Base-by-base conservation (phyloP, 2,113 vertebrate genomes). In the Coregonus clupeaformis region DNA sequence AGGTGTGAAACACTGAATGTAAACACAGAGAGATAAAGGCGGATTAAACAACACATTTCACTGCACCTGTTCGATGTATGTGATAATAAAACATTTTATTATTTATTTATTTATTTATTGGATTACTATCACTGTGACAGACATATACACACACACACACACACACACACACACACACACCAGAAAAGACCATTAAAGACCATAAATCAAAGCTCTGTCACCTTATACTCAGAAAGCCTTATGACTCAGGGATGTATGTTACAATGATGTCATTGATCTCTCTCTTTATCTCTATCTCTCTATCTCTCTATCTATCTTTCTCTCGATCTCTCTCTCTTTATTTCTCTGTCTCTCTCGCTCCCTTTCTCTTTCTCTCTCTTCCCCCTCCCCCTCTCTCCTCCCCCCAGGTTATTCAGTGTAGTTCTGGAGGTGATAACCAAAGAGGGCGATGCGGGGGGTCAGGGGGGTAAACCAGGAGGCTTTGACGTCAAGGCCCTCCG, bases 401-500 rank as follows among this genome's bases (percentile, higher is more conserved):
- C 12, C 62, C 12, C 57, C 90, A 98, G 98, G 85, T 94, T 99
- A 93, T 98, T 98, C 94, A 99, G 97, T 89, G 97, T 99, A 88
- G 96, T 97, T 92, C 92, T 99, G 94, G 98, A 99, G 93, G 94
- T 98, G 95, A 91, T 98, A 92, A 97, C 98, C 88, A 93, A 94
- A 96, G 97, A 97, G 89, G 95, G 95, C 89, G 92, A 96, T 87
- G 94, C 96, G 81, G 93, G 94, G 73, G 94, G 93, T 73, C 96
- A 97, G 2, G 93, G 96, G 83, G 97, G 97, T 77, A 99, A 99
- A 91, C 94, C 96, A 60, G 97, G 96, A 62, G 97, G 97, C 79
- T 99, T 99, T 88, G 98, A 99, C 84, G 98, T 99, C 90, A 99
- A 99, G 92, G 98, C 98, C 87, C 96, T 99, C 72, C 91, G 98